Conservation (phyloP, 2,888 invertebrate species). For the Lutraria lutraria region DNA sequence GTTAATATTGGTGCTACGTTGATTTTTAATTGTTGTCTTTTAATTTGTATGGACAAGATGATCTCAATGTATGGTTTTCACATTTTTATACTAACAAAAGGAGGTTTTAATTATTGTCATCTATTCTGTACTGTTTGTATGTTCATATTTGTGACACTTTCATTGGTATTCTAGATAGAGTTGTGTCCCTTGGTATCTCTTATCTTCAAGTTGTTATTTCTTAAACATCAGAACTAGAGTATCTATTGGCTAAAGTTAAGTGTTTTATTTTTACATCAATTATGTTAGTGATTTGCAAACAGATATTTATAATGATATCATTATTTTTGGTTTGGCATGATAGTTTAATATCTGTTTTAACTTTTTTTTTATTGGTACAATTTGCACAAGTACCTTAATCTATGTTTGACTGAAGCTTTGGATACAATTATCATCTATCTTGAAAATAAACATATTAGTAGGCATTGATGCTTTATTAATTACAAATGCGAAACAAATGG, state of each 20-base stretch:
- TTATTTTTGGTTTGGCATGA: too few relatives aligned
- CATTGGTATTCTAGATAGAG: not conserved
- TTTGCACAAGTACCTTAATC: too few relatives aligned
- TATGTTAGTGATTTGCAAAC: not conserved
- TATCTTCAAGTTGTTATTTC: not conserved
- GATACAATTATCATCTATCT: too few relatives aligned
- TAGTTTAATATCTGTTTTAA: too few relatives aligned
- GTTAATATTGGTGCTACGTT: constrained; percentile 1
- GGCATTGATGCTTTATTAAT: too few relatives aligned
- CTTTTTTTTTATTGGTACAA: too few relatives aligned
- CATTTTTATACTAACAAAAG: constrained; percentile 9
- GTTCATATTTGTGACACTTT: not conserved
- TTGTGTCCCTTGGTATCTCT: not conserved
- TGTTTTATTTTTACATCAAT: not conserved
- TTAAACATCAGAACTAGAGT: not conserved
- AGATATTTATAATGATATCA: not conserved
- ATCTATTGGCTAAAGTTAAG: not conserved
- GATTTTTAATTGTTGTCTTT: constrained; percentile 4
- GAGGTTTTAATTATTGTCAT: not conserved
- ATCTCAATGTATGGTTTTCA: constrained; percentile 9
- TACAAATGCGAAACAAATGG: too few relatives aligned
- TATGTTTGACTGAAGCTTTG: too few relatives aligned
- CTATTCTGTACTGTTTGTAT: not conserved
- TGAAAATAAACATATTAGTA: too few relatives aligned
- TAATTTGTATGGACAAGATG: not conserved